Base-by-base conservation (phyloP, 2,888 invertebrate species). In the Sarcophaga caerulescens region DNA sequence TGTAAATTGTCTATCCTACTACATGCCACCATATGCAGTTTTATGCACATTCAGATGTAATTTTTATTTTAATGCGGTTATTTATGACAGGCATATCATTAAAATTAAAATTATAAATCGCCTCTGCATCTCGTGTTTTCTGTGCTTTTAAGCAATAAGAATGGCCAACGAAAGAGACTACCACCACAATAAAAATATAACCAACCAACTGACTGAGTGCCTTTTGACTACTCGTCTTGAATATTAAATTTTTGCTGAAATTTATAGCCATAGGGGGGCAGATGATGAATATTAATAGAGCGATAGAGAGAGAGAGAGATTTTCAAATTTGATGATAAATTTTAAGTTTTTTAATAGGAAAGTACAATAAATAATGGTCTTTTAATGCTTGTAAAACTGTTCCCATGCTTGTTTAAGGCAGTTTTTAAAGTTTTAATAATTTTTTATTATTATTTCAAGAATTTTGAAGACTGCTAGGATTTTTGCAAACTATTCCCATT, bases 41-140 rank as follows among this genome's bases (percentile, higher is more conserved):
- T 35, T 10, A 35, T 35, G 35, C 35, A 35, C 71, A 25, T 70
- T 73, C 57, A 62, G 45, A 57, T 78, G 65, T 70, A 81, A 62
- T 80, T 79, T 60, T 73, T 52, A 52, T 86, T 84, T 88, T 81
- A 87, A 88, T 88, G 87, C 86, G 85, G 86, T 88, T 88, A 88
- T 88, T 88, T 87, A 88, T 87, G 88, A 87, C 87, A 87, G 71
- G 87, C 84, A 87, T 88, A 87, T 88, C 84, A 87, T 88, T 87
- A 85, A 84, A 82, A 84, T 77, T 68, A 84, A 81, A 81, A 81
- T 76, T 84, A 84, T 84, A 79, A 70, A 81, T 81, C 81, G 84
- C 84, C 81, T 85, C 81, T 81, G 81, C 77, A 84, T 79, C 84
- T 68, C 25, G 47, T 35, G 52, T 35, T n/a, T 17, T 52, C 4